Base-by-base conservation (phyloP, 2,113 vertebrate species). In the Zingel zingel region DNA sequence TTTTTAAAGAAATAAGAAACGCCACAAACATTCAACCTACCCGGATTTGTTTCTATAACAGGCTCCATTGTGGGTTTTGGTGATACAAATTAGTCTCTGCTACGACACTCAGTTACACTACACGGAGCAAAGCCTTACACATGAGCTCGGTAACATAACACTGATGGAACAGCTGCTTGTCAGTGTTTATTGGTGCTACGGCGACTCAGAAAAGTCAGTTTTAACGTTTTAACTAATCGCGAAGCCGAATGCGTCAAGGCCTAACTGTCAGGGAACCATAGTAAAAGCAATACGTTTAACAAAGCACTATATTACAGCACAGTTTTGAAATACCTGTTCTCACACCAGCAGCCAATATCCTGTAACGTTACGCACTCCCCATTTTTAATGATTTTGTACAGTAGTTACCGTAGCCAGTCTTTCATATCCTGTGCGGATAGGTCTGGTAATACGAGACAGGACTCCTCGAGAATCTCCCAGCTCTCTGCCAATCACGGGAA, bases 151-250 rank as follows among this genome's bases (percentile, higher is more conserved):
- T 84, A 88, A 89, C 63, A 67, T 57, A 77, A 91, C 33, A 88
- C 68, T 58, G 59, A 62, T 25, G 36, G 84, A 89, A 92, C 94
- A 95, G 93, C 92, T 94, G 93, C 89, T 71, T 89, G 93, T 90
- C 88, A 86, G 61, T 91, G 81, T 91, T 93, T 88, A 88, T 87
- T 74, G 62, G 39, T 12, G 1, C 77, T 93, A 95, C 88, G 93
- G 94, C 39, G 58, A 73, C 79, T 5, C 70, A 9, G 57, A 15
- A 45, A 27, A 77, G 53, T 33, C 88, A 76, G 15, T 0, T 30
- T 14, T 16, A 3, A 48, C 30, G 15, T 0, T 30, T 14, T 21
- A 3, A 48, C 30, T 21, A 54, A 84, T 81, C 73, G 86, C 84
- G 57, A 86, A 91, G 2, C 14, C 15, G 5, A n/a, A 36, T 0